Conservation (phyloP, 2,113 vertebrate genomes). For the Sinocyclocheilus anshuiensis region DNA sequence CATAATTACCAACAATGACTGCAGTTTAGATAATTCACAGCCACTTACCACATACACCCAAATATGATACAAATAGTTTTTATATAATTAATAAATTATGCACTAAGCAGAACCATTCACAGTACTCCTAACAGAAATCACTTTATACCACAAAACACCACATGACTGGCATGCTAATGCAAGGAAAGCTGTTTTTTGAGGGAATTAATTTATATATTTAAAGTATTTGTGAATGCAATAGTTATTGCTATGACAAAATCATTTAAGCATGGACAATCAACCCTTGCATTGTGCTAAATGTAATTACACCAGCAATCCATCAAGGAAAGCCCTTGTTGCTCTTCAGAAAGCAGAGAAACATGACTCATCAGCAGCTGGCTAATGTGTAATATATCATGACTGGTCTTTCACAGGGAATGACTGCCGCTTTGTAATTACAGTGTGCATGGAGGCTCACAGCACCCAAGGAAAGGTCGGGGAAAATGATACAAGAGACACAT, state of each 20-base stretch:
- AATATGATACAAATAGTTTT: neutral
- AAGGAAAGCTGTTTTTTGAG: neutral
- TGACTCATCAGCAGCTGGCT: conserved; percentile 28
- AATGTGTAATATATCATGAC: conserved; percentile 33
- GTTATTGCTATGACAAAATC: conserved; percentile 10
- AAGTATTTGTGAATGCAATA: neutral
- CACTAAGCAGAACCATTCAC: neutral
- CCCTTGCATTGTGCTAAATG: conserved; percentile 9
- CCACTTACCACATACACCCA: neutral
- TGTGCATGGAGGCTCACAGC: neutral
- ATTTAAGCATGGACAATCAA: neutral
- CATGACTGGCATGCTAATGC: neutral
- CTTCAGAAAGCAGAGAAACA: conserved; percentile 6
- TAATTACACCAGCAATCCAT: conserved; percentile 21
- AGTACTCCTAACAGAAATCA: neutral
- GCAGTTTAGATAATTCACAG: neutral
- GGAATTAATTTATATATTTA: neutral
- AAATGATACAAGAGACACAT: conserved; percentile 47
- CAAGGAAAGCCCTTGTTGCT: neutral
- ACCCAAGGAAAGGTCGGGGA: conserved; percentile 48
- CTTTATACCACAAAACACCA: neutral
- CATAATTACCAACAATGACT: no score
- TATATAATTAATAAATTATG: neutral
- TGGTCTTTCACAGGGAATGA: conserved; percentile 25
- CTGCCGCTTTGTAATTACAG: conserved; percentile 44